Evolutionary conservation across 2,888 invertebrate genomes (phyloP).

Genomic region (Eupithecia subumbrata): DNA sequence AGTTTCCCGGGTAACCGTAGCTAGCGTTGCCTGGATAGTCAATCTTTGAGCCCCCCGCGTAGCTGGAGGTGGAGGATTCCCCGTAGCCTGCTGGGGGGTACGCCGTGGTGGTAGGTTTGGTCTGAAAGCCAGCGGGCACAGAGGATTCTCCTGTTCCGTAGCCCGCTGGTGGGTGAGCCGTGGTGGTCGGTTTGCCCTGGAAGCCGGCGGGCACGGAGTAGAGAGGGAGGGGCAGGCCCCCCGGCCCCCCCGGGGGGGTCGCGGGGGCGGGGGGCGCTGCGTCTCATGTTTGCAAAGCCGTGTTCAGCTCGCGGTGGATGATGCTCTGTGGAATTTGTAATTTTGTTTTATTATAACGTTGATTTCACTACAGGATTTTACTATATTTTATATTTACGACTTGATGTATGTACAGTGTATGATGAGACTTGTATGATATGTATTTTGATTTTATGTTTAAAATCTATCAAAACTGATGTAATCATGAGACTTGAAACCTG

Average conservation of each 20-base stretch:
- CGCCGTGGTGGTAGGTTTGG: background rate
- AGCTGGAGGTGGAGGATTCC: background rate
- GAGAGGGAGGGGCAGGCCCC: slow-evolving; percentile 21
- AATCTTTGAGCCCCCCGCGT: slow-evolving; percentile 14
- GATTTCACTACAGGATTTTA: too few relatives aligned
- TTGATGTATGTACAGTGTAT: background rate
- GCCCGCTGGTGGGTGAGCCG: background rate
- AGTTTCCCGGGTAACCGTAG: slow-evolving; percentile 12
- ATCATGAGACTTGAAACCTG: too few relatives aligned
- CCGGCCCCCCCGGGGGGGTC: slow-evolving; percentile 39
- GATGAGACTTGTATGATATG: too few relatives aligned
- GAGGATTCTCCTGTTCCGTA: background rate
- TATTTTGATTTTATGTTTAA: too few relatives aligned
- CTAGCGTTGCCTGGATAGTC: slow-evolving; percentile 11
- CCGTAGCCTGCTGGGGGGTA: background rate
- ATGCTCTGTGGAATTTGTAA: slow-evolving; percentile 69
- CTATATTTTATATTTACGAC: too few relatives aligned
- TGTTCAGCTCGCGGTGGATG: slow-evolving; percentile 92
- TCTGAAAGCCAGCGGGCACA: background rate
- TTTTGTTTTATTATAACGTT: background rate
- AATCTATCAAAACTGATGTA: too few relatives aligned
- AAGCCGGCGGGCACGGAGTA: slow-evolving; percentile 32
- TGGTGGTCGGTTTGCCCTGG: slow-evolving; percentile 22
- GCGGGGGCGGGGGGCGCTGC: slow-evolving; percentile 62
- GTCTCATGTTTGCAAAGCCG: slow-evolving; percentile 90